These are phyloP conservation scores for Odontothrips loti DNA, from an alignment of 2,888 invertebrate species.

Conservation along the genomic window DNA sequence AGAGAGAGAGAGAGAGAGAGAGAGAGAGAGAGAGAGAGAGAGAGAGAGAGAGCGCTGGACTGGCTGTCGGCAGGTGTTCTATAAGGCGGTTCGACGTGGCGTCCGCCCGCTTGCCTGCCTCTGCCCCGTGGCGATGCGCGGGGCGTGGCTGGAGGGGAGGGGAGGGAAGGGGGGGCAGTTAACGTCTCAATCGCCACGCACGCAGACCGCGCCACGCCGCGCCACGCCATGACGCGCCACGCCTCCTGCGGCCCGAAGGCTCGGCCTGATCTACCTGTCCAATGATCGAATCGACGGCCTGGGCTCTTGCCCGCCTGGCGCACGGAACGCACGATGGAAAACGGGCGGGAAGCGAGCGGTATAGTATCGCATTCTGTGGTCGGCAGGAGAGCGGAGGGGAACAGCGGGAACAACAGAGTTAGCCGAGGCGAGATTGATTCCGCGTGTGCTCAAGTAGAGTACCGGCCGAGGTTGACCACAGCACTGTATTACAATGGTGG, in stretches of 20 bases:
- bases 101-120: not conserved
- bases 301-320: too few relatives aligned
- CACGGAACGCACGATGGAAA: not conserved
- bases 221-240: not conserved
- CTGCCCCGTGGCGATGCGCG: not conserved
- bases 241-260: not conserved
- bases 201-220: not conserved
- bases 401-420: too few relatives aligned
- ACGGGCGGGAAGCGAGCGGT: too few relatives aligned
- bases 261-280: not conserved
- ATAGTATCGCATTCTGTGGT: too few relatives aligned
- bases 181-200: constrained; percentile 16
- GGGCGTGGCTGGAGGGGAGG: not conserved
- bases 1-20: not conserved
- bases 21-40: constrained; percentile 6
- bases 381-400: too few relatives aligned
- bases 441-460: too few relatives aligned
- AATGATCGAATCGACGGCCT: not conserved
- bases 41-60: not conserved
- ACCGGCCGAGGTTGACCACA: too few relatives aligned
- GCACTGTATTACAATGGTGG: too few relatives aligned
- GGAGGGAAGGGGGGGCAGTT: constrained; percentile 12
- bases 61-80: constrained; percentile 21
- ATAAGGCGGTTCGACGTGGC: not conserved
- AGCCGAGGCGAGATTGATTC: too few relatives aligned